phyloP scores from a whole-genome alignment of 2,797 vertebrate genomes.

The Leuciscus waleckii region DNA sequence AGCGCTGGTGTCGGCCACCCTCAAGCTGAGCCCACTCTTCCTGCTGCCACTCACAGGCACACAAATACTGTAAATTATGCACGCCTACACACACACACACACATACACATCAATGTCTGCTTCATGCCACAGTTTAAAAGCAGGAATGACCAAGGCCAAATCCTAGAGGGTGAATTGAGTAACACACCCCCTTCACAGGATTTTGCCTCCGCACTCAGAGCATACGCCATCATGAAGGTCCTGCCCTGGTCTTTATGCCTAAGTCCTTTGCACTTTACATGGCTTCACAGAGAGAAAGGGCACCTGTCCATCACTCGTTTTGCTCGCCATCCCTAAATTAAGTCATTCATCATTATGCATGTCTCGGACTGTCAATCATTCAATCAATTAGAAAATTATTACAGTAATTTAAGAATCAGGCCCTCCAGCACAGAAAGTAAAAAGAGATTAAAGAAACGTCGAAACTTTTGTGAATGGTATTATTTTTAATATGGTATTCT shows the following conservation, averaged over 20 bases:
- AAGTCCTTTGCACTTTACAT: conserved; percentile 67
- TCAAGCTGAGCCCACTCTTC: conserved; percentile 49
- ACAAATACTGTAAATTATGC: conserved; percentile 50
- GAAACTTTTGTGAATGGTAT: conserved; percentile 26
- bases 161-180: conserved; percentile 50
- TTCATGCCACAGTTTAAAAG: conserved; percentile 59
- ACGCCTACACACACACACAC: conserved; percentile 38
- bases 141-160: conserved; percentile 55
- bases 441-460: conserved; percentile 26
- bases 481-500: background rate
- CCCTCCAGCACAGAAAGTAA: conserved; percentile 64
- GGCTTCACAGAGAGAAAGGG: conserved; percentile 64
- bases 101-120: conserved; percentile 56
- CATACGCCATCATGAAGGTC: conserved; percentile 44
- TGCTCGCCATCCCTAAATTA: conserved; percentile 59
- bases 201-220: conserved; percentile 31
- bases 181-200: conserved; percentile 33
- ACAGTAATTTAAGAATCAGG: conserved; percentile 76
- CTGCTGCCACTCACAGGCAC: conserved; percentile 51
- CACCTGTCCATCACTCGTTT: conserved; percentile 64
- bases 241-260: conserved; percentile 50
- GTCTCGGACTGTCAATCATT: conserved; percentile 78
- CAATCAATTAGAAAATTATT: conserved; percentile 77
- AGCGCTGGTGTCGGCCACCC: conserved; percentile 47
- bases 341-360: conserved; percentile 71